phyloP scores from a whole-genome alignment of 1,140 invertebrate species.

The Seison nebaliae region DNA sequence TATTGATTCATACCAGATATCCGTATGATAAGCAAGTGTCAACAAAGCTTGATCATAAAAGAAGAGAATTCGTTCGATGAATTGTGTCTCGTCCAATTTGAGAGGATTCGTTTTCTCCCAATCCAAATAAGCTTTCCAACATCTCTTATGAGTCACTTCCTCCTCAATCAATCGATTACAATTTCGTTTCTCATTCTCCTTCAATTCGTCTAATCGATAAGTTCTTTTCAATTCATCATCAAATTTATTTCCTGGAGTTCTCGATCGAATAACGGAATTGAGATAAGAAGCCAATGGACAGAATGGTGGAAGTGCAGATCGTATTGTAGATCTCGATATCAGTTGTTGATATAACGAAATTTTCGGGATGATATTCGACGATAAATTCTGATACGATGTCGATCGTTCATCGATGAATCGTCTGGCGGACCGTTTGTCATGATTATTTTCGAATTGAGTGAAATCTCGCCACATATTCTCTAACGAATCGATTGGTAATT shows the following conservation, averaged over 20 bases:
- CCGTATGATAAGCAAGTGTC: conserved; percentile 80
- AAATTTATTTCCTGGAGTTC: conserved; percentile 49
- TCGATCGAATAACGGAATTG: not conserved
- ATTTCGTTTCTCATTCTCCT: conserved; percentile 72
- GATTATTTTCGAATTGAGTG: conserved; percentile 45
- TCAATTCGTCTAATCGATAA: conserved; percentile 83
- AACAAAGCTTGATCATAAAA: conserved; percentile 88
- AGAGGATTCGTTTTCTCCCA: conserved; percentile 92
- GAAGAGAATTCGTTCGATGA: conserved; percentile 64
- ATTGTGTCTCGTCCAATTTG: conserved; percentile 65
- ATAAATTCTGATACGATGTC: too few species aligned
- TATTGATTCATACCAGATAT: conserved; percentile 46
- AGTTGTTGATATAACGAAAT: not conserved
- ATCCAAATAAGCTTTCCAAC: conserved; percentile 85
- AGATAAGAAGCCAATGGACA: not conserved
- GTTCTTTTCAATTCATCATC: conserved; percentile 76
- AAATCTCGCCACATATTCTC: conserved; percentile 96
- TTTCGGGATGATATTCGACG: too few species aligned
- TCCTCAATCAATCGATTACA: conserved; percentile 47
- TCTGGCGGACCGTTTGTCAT: too few species aligned
- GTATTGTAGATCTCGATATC: not conserved
- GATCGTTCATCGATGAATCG: too few species aligned
- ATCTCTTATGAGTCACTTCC: conserved; percentile 57
- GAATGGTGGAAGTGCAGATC: conserved; percentile 3
- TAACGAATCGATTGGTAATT: conserved; percentile 60